Evolutionary conservation across 1,140 invertebrate species (phyloP).

Genomic region (Bombus huntii): DNA sequence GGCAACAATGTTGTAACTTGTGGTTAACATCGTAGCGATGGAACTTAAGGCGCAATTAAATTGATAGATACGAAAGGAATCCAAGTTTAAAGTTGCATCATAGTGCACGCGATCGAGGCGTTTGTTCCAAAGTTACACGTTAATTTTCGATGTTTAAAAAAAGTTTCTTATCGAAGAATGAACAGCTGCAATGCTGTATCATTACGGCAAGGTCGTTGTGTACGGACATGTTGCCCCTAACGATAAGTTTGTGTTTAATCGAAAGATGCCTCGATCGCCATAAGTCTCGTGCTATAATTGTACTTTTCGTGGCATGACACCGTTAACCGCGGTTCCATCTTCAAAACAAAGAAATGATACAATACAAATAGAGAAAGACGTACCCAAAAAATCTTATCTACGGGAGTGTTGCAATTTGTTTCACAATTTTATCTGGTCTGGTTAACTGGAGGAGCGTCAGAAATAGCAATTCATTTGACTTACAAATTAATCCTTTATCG

Average conservation of each 20-base stretch:
- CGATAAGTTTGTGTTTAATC: constrained; percentile 64
- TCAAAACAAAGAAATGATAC: background rate
- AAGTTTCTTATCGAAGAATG: constrained; percentile 9
- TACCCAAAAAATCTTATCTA: background rate
- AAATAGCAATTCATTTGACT: background rate
- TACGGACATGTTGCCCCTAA: constrained; percentile 64
- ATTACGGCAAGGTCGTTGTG: constrained; percentile 47
- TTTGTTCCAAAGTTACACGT: constrained; percentile 5
- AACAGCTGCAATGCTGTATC: constrained; percentile 48
- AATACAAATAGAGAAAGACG: background rate
- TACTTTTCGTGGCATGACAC: constrained; percentile 14
- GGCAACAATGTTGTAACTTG: background rate
- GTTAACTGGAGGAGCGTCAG: background rate
- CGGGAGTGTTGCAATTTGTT: background rate
- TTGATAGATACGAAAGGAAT: constrained; percentile 6
- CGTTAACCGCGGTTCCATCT: constrained; percentile 23
- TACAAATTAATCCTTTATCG: background rate
- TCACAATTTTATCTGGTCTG: background rate
- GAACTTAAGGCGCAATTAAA: constrained; percentile 12
- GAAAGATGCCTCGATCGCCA: constrained; percentile 48
- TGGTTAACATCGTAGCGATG: background rate
- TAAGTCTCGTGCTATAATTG: constrained; percentile 49
- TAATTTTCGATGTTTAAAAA: constrained; percentile 15
- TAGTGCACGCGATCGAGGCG: background rate
- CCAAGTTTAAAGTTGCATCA: constrained; percentile 6